phyloP scores from a whole-genome alignment of 2,113 vertebrate species.

The Oryctolagus cuniculus region mOryCun1.1 NC_091432.1:49688001-49688500 shows the following conservation, averaged over 20 bases:
- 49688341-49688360: not conserved
- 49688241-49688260: conserved; percentile 31
- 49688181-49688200: not conserved
- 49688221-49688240: conserved; percentile 2
- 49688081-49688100: too few species aligned
- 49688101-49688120: too few species aligned
- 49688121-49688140: too few species aligned
- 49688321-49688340: not conserved
- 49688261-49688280: not conserved
- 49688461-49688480: conserved; percentile 3
- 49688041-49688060: too few species aligned
- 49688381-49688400: conserved; percentile 3
- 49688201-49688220: conserved; percentile 55
- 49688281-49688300: not conserved
- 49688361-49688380: conserved; percentile 39
- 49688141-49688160: too few species aligned
- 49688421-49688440: not conserved
- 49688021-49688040: too few species aligned
- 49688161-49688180: too few species aligned
- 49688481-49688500: not conserved
- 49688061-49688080: too few species aligned
- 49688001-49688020: too few species aligned
- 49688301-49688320: not conserved
- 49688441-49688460: conserved; percentile 24
- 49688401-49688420: not conserved